Base-by-base conservation (phyloP, 2,888 invertebrate species). In the Alitta virens region DNA sequence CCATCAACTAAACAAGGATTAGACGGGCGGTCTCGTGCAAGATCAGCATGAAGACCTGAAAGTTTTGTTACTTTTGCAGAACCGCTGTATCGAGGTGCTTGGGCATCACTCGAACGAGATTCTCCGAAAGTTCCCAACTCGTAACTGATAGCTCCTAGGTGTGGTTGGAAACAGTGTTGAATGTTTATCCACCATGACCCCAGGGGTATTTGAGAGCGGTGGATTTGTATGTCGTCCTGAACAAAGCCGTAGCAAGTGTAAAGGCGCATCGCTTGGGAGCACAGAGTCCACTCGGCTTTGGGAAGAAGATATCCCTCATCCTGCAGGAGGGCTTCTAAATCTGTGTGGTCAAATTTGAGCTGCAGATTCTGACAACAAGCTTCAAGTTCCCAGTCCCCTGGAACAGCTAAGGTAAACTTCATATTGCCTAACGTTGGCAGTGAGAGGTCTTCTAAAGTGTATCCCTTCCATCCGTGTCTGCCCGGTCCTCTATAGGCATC, bases 231-330 rank as follows among this genome's bases (percentile, higher is more conserved):
- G 25, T 18, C 56, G 1, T 56, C 56, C 14, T 50, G 21, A n/a
- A 26, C 27, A 38, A 46, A 58, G 50, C 58, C 58, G 23, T 58
- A 58, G 24, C 50, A 58, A 46, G 27, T 58, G 23, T 46, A 58
- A 9, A 58, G 58, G 1, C 58, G 26, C 18, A 33, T 49, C 23
- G 46, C 58, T 27, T 26, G 27, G 7, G 58, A 49, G 40, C 58
- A 58, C 50, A 58, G 23, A 3, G 58, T 58, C 58, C 58, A 58
- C 23, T 58, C 58, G 9, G 46, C 51, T 16, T 58, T 58, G 2
- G 58, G 58, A 16, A 58, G 14, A n/a, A 58, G 50, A 24, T 50
- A 58, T 2, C 58, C 58, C 9, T 46, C 50, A n/a, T 14, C 27
- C 12, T 25, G 12, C 2, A 27, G 23, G 23, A 58, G 49, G 16